phyloP scores from a whole-genome alignment of 2,888 invertebrate genomes.

The Megamerina dolium region DNA sequence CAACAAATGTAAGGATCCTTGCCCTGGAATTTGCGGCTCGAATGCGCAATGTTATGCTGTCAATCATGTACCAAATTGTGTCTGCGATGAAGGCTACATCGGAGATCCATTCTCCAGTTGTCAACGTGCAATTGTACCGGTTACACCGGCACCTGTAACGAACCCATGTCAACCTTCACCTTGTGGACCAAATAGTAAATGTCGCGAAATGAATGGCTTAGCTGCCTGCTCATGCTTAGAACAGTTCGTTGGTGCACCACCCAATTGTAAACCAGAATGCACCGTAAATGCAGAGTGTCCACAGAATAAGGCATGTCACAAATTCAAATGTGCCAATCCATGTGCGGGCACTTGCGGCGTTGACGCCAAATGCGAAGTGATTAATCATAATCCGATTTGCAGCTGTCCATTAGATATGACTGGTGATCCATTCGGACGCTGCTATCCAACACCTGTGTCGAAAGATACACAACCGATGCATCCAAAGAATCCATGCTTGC shows the following conservation, averaged over 20 bases:
- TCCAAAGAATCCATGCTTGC: conserved; percentile 61
- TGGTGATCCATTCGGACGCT: conserved; percentile 75
- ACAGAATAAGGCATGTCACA: conserved; percentile 71
- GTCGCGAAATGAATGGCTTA: conserved; percentile 62
- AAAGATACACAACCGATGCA: too few species aligned
- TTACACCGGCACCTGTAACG: conserved; percentile 27
- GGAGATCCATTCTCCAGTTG: conserved; percentile 69
- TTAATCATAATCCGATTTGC: conserved; percentile 77
- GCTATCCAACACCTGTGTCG: conserved; percentile 52
- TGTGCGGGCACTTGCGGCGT: conserved; percentile 76
- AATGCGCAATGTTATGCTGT: conserved; percentile 78
- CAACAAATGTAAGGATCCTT: conserved; percentile 80
- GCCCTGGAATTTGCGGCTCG: conserved; percentile 76
- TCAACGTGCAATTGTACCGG: conserved; percentile 32
- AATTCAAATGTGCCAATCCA: conserved; percentile 75
- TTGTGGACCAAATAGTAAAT: conserved; percentile 76
- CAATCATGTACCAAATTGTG: conserved; percentile 82
- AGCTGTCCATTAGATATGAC: conserved; percentile 67
- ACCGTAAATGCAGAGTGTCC: conserved; percentile 76
- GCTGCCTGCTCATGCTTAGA: conserved; percentile 74
- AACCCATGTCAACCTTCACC: conserved; percentile 70
- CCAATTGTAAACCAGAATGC: conserved; percentile 78
- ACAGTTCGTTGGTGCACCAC: conserved; percentile 68
- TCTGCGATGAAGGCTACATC: conserved; percentile 63
- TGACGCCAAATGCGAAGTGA: conserved; percentile 70